phyloP scores from a whole-genome alignment of 2,113 vertebrate genomes.

The Okapia johnstoni region DNA sequence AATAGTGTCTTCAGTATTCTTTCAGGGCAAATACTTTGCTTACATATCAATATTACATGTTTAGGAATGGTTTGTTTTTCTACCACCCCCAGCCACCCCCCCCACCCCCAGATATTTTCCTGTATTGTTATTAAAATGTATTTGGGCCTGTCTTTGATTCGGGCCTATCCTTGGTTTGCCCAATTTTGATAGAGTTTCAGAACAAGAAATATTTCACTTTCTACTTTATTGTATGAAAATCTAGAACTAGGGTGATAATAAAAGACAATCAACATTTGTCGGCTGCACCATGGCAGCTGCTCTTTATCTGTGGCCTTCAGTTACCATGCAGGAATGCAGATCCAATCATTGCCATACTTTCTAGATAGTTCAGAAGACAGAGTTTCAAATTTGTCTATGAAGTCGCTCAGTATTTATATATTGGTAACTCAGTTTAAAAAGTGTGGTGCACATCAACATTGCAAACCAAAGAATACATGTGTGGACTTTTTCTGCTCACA shows the following conservation, averaged over 20 bases:
- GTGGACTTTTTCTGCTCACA: not conserved
- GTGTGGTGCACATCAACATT: not conserved
- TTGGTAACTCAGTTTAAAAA: not conserved
- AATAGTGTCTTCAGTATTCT: not conserved
- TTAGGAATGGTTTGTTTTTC: not conserved
- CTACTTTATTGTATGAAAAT: not conserved
- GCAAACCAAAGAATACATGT: not conserved
- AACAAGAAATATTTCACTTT: not conserved
- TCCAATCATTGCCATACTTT: not conserved
- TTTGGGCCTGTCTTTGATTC: not conserved
- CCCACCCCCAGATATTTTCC: not conserved
- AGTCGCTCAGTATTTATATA: not conserved
- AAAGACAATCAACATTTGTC: not conserved
- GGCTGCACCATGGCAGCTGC: no score
- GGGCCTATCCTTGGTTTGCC: not conserved
- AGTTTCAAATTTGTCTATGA: not conserved
- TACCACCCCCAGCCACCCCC: not conserved
- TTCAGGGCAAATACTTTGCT: not conserved
- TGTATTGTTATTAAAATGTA: not conserved
- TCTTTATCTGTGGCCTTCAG: not conserved
- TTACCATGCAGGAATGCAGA: not conserved
- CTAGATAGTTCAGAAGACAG: not conserved
- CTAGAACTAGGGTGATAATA: not conserved
- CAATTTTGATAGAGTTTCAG: not conserved
- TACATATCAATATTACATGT: not conserved